phyloP scores from a whole-genome alignment of 2,113 vertebrate species.

The Rhombomys opimus region DNA sequence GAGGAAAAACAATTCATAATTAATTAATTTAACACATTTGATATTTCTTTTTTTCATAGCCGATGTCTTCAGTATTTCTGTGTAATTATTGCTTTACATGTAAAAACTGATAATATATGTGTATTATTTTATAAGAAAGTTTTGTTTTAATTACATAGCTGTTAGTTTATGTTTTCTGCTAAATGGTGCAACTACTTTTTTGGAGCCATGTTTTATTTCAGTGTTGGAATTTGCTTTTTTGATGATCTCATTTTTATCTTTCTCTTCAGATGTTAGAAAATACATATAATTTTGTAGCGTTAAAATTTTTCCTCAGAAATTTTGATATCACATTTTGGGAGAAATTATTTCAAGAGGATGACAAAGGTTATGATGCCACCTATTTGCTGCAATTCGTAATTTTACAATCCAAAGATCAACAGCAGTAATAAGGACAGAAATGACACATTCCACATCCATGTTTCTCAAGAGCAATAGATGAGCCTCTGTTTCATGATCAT shows the following conservation, averaged over 20 bases:
- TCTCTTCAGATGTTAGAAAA: conserved; percentile 31
- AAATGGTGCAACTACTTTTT: background rate
- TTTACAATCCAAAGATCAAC: conserved; percentile 37
- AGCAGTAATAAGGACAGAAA: background rate
- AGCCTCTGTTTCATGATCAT: background rate
- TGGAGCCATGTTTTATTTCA: conserved; percentile 40
- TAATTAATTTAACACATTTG: conserved; percentile 28
- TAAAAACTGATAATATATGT: conserved; percentile 10
- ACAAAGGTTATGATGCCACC: background rate
- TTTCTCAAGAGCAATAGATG: conserved; percentile 9
- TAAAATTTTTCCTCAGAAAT: background rate
- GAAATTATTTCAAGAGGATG: conserved; percentile 29
- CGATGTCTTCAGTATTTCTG: background rate
- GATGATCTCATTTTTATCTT: background rate
- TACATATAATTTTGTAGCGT: conserved; percentile 5
- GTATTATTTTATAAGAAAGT: background rate
- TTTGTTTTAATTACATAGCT: conserved; percentile 36
- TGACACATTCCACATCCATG: background rate
- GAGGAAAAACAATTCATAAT: conserved; percentile 24
- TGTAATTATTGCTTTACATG: conserved; percentile 53
- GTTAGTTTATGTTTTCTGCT: conserved; percentile 43
- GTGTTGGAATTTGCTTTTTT: background rate
- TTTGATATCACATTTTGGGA: background rate
- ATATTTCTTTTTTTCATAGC: conserved; percentile 47
- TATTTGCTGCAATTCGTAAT: background rate